Evolutionary conservation across 2,797 vertebrate species (phyloP).

Genomic region (Anas bahamensis): DNA sequence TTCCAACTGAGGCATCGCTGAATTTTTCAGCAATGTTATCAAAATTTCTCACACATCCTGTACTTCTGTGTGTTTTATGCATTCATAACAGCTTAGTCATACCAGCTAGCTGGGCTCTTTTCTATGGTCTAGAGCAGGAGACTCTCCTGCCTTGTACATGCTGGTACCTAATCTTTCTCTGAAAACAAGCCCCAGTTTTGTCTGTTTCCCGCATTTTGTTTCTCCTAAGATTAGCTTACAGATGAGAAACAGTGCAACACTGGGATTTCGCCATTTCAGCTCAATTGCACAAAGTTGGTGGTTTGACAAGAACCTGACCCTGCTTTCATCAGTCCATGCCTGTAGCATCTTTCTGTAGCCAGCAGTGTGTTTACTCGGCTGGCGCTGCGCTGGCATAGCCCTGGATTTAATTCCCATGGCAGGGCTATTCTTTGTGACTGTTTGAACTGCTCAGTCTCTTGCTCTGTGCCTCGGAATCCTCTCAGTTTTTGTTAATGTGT

Average conservation of each 20-base stretch:
- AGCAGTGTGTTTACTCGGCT: rapidly evolving
- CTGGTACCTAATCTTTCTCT: background rate
- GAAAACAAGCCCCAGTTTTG: background rate
- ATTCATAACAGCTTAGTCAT: background rate
- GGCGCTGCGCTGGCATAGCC: background rate
- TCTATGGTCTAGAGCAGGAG: background rate
- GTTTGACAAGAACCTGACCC: background rate
- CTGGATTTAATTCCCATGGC: background rate
- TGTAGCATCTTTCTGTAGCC: background rate
- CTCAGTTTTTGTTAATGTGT: background rate
- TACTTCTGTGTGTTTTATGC: background rate
- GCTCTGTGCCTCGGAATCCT: background rate
- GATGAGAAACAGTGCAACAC: background rate
- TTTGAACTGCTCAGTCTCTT: background rate
- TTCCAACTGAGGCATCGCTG: background rate
- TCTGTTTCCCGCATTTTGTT: background rate
- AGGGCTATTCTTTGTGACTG: background rate
- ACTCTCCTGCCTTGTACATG: background rate
- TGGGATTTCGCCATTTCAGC: background rate
- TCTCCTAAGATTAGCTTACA: background rate
- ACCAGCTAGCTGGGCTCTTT: background rate
- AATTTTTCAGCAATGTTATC: background rate
- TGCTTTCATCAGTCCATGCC: background rate
- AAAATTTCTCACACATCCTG: background rate
- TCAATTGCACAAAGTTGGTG: background rate